Evolutionary conservation across 2,888 invertebrate species (phyloP), one percentile per base, ranked within the genome.

Genomic region (Amblyteles armatorius): DNA sequence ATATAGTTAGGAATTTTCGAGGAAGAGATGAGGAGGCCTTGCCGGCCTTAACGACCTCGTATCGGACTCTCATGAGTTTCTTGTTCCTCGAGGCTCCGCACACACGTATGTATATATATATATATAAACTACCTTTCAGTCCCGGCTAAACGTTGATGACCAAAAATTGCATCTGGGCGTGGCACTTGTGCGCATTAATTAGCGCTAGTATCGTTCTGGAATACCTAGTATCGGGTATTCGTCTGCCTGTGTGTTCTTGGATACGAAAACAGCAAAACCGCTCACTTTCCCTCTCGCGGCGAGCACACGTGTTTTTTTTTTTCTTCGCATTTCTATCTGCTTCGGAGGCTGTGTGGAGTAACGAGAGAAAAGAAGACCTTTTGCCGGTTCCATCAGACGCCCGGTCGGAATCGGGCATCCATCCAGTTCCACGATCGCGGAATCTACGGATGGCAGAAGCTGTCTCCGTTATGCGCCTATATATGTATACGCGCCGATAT

Each of bases 41-140:
- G 44, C 19, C 57, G n/a, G 72, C 57, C 83, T 74, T 83, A 83
- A 83, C 83, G 83, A 79, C 83, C 71, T 63, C 83, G 74, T 60
- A 33, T 65, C 65, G 76, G 22, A 55, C 71, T 76, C 69, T 52
- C 68, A 67, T 60, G 29, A 33, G 29, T 55, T 48, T 72, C 26
- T 44, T 63, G 63, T 74, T n/a, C 48, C 57, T 19, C 33, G 60
- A 60, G 60, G 60, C 60, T 60, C 13, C 60, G 60, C 29, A 48
- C 26, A n/a, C 19, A 26, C 44, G 50, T 29, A 4, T 44, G 11
- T 44, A 5, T 44, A 11, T 11, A 11, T 40, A 13, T 44, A 13
- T n/a, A 16, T 65, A 40, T 52, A 65, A 57, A 50, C 57, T 33
- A 19, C 40, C 60, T 60, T 7, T 26, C 69, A 26, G 52, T 36